Evolutionary conservation across 37 sponge, comb jelly and placozoan species (phyloP).

Genomic region (Bolinopsis microptera): DNA sequence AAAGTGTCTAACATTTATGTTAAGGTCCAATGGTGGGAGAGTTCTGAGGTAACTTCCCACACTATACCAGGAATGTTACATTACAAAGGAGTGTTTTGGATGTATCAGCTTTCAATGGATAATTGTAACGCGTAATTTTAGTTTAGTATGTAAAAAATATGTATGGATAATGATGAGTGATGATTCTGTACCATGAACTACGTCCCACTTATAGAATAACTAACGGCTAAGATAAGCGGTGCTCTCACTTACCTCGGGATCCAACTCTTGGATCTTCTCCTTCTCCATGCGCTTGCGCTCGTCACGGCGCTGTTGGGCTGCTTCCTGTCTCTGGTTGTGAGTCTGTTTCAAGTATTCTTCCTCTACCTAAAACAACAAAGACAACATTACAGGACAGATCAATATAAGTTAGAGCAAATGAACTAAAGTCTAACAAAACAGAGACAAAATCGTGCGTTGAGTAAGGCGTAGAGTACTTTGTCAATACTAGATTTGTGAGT

Average conservation of each 20-base stretch:
- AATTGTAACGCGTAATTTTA: too few relatives aligned
- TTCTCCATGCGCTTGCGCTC: constrained; percentile 35
- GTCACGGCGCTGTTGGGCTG: not conserved
- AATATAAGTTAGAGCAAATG: too few relatives aligned
- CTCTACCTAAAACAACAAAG: not conserved
- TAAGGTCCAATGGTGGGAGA: not conserved
- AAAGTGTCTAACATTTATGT: not conserved
- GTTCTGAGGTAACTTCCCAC: too few relatives aligned
- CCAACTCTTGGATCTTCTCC: constrained; percentile 45
- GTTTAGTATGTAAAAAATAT: not conserved
- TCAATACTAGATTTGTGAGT: too few relatives aligned
- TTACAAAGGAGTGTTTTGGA: too few relatives aligned
- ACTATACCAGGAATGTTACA: too few relatives aligned
- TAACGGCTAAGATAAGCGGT: not conserved
- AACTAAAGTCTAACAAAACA: too few relatives aligned
- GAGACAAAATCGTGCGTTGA: too few relatives aligned
- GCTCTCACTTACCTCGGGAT: not conserved
- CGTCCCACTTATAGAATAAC: not conserved
- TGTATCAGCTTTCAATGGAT: too few relatives aligned
- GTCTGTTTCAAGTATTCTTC: constrained; percentile 31
- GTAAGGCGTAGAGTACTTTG: too few relatives aligned
- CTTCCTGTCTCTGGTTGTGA: constrained; percentile 15
- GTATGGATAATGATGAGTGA: not conserved
- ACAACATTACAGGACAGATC: not conserved
- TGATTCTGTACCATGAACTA: not conserved